Conservation (phyloP, 2,888 invertebrate species). For the Lobophora halterata region DNA sequence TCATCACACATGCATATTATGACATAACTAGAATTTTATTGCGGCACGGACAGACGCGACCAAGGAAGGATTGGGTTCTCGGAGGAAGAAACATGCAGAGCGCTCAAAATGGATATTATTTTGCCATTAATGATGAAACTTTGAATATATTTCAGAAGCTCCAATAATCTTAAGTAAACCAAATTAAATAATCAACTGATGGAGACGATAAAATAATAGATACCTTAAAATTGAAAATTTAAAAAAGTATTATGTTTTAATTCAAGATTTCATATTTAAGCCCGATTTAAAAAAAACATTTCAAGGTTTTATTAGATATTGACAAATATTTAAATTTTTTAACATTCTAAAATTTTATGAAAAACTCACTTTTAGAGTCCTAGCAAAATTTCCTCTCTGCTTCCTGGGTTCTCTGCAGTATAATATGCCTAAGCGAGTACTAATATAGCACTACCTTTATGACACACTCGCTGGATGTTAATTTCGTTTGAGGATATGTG, state of each 20-base stretch:
- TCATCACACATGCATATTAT: conserved; percentile 74
- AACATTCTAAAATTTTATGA: too few relatives aligned
- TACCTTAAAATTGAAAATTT: too few relatives aligned
- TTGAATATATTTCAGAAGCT: too few relatives aligned
- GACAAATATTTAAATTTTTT: too few relatives aligned
- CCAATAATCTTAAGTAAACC: too few relatives aligned
- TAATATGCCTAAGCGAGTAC: conserved; percentile 53
- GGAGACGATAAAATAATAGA: too few relatives aligned
- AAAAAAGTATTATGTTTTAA: too few relatives aligned
- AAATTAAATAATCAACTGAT: too few relatives aligned
- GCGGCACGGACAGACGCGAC: conserved; percentile 65
- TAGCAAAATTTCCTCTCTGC: conserved; percentile 3
- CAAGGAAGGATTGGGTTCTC: conserved; percentile 55
- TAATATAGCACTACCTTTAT: conserved; percentile 67
- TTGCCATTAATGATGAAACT: background rate
- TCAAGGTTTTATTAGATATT: conserved; percentile 13
- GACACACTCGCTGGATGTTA: conserved; percentile 46
- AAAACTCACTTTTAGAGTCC: too few relatives aligned
- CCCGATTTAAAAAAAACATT: too few relatives aligned
- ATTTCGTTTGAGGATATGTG: conserved; percentile 43
- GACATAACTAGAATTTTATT: conserved; percentile 71
- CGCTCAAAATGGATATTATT: conserved; percentile 33
- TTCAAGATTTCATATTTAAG: too few relatives aligned
- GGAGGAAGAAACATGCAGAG: conserved; percentile 19
- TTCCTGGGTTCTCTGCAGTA: conserved; percentile 40